Evolutionary conservation across 2,113 vertebrate genomes (phyloP).

Genomic region (Tautogolabrus adspersus): DNA sequence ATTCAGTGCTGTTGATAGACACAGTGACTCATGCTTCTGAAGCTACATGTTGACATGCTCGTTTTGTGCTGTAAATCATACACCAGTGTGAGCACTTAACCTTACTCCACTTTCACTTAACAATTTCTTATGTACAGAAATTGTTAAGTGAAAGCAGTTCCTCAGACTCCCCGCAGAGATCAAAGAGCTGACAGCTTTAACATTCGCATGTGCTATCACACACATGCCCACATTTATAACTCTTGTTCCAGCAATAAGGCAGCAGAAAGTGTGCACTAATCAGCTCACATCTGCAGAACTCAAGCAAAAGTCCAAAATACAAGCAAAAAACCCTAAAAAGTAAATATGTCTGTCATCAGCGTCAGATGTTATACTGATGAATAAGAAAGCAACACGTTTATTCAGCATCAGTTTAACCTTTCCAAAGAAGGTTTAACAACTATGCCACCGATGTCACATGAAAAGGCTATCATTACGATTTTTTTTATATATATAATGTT

Average conservation of each 20-base stretch:
- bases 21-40: constrained; percentile 50
- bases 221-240: constrained; percentile 2
- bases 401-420: too few species aligned
- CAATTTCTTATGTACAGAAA: constrained; percentile 24
- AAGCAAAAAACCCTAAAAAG: not conserved
- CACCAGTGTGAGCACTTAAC: constrained; percentile 11
- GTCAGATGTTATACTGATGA: constrained; percentile 10
- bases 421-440: too few species aligned
- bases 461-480: too few species aligned
- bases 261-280: not conserved
- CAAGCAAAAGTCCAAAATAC: not conserved
- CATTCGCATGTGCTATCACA: not conserved
- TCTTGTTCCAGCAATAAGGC: constrained; percentile 12
- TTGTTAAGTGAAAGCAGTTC: too few species aligned
- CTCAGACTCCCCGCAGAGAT: constrained; percentile 55
- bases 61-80: constrained; percentile 20
- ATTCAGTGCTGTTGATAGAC: constrained; percentile 53
- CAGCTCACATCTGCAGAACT: constrained; percentile 13
- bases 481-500: too few species aligned
- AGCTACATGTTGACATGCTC: constrained; percentile 19
- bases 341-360: not conserved
- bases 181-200: constrained; percentile 48
- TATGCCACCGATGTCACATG: too few species aligned
- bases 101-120: constrained; percentile 14
- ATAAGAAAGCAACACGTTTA: not conserved